phyloP scores from a whole-genome alignment of 2,797 vertebrate species.

The Typhlichthys subterraneus region DNA sequence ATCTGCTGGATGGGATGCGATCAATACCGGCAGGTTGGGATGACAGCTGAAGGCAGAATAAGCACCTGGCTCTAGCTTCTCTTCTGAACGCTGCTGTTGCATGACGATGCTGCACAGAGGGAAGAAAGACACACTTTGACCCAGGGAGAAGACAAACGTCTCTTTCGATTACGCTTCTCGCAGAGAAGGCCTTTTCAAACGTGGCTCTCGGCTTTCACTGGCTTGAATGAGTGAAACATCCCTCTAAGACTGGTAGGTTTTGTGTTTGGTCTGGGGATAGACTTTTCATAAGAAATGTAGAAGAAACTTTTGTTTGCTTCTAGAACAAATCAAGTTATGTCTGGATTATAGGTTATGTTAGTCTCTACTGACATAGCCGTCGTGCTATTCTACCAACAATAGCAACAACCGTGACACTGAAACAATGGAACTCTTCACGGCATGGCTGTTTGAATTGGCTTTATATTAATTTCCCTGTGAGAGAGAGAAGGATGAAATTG shows the following conservation, averaged over 20 bases:
- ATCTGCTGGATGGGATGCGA: slow-evolving; percentile 53
- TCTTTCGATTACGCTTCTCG: slow-evolving; percentile 60
- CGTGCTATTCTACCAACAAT: neutral
- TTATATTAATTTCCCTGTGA: slow-evolving; percentile 43
- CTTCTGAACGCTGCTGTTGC: slow-evolving; percentile 37
- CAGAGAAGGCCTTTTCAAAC: slow-evolving; percentile 31
- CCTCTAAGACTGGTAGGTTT: neutral
- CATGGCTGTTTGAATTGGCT: slow-evolving; percentile 29
- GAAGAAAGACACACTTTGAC: slow-evolving; percentile 47
- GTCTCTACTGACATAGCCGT: neutral
- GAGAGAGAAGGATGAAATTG: slow-evolving; percentile 44
- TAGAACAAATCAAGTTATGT: too few species aligned
- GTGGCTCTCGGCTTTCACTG: slow-evolving; percentile 28
- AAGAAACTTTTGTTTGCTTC: neutral
- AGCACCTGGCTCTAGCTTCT: slow-evolving; percentile 2
- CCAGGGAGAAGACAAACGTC: slow-evolving; percentile 37
- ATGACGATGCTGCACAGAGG: slow-evolving; percentile 33
- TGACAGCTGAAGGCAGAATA: slow-evolving; percentile 26
- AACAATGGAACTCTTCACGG: slow-evolving; percentile 4
- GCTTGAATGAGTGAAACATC: slow-evolving; percentile 33
- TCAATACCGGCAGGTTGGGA: slow-evolving; percentile 56
- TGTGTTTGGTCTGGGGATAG: slow-evolving; percentile 9
- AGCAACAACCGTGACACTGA: slow-evolving; percentile 1
- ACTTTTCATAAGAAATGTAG: slow-evolving; percentile 6
- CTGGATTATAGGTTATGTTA: neutral